These are phyloP conservation scores for Heliconius aoede DNA, from an alignment of 2,888 invertebrate species.

Conservation along the genomic window DNA sequence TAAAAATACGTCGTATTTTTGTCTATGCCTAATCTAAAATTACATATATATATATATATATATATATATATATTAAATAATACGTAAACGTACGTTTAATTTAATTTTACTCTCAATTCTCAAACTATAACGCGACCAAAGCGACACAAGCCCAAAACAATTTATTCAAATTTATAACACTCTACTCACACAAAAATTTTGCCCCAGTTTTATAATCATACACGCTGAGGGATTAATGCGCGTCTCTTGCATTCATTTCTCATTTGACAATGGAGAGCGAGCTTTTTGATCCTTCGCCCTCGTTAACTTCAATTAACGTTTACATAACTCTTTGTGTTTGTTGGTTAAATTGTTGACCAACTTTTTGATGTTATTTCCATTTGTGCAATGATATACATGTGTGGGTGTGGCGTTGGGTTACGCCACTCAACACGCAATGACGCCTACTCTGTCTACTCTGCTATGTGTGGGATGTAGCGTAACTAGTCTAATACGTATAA, in stretches of 20 bases:
- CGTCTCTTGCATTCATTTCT: conserved; percentile 36
- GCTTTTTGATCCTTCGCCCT: conserved; percentile 34
- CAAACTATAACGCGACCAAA: background rate
- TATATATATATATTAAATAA: no score
- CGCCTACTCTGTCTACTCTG: no score
- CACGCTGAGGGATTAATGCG: conserved; percentile 25
- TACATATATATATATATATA: no score
- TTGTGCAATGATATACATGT: background rate
- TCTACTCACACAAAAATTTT: conserved; percentile 25
- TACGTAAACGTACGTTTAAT: no score
- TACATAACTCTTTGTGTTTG: conserved; percentile 12
- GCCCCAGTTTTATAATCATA: conserved; percentile 36
- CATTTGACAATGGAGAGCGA: conserved; percentile 33
- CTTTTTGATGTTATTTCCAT: conserved; percentile 29
- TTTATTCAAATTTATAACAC: conserved; percentile 21
- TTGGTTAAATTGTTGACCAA: conserved; percentile 31
- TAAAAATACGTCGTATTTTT: no score
- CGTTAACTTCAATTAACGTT: conserved; percentile 46
- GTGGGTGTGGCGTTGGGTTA: no score
- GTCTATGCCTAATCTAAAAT: background rate
- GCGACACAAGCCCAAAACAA: background rate
- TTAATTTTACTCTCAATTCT: background rate
- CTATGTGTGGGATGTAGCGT: no score
- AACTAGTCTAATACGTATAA: no score
- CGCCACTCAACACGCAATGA: no score